Evolutionary conservation across 2,113 vertebrate genomes (phyloP).

Genomic region (Phycodurus eques): DNA sequence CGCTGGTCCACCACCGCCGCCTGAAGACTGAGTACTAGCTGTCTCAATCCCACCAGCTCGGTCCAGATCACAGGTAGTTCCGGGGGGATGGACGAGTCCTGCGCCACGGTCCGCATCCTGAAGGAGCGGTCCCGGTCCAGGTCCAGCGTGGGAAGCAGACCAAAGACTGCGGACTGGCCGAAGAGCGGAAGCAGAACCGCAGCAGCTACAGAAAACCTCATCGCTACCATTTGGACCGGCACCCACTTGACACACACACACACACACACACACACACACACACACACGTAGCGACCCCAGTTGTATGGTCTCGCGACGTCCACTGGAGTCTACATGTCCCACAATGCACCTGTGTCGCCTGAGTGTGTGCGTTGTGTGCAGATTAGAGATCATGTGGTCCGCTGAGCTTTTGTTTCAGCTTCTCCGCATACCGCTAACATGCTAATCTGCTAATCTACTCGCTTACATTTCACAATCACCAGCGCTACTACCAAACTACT

Average conservation of each 20-base stretch:
- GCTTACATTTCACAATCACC: neutral
- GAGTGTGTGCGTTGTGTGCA: neutral
- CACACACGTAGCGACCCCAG: conserved; percentile 13
- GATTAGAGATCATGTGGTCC: conserved; percentile 4
- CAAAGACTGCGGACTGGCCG: neutral
- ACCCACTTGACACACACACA: conserved; percentile 9
- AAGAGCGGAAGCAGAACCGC: conserved; percentile 11
- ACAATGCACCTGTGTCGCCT: neutral
- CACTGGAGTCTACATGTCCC: neutral
- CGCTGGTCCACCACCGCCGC: conserved; percentile 36
- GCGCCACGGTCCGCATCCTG: neutral
- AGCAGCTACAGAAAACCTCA: conserved; percentile 1
- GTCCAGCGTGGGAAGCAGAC: neutral
- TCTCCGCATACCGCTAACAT: conserved; percentile 30
- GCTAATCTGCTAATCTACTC: conserved; percentile 35
- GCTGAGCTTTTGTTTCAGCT: neutral
- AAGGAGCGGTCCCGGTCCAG: neutral
- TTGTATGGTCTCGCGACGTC: too few species aligned
- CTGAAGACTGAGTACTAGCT: conserved; percentile 53
- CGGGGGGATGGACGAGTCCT: neutral
- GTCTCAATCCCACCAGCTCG: conserved; percentile 52
- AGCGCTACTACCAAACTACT: neutral
- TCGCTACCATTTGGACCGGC: conserved; percentile 15
- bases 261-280: too few species aligned
- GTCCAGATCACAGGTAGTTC: conserved; percentile 36